Evolutionary conservation across 2,888 invertebrate genomes (phyloP).

Genomic region (Trachelus troglodyta): DNA sequence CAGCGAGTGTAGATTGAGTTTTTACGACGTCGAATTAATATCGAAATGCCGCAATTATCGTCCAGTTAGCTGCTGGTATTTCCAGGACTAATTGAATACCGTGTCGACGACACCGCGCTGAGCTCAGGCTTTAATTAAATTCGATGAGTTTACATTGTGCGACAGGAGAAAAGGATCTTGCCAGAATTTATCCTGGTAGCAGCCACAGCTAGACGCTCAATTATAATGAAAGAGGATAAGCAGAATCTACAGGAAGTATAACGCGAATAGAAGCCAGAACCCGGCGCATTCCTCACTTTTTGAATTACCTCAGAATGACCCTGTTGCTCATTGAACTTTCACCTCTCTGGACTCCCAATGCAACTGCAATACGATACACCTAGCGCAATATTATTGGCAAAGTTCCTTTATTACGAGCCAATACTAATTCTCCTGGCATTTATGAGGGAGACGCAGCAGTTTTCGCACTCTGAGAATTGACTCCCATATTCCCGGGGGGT

Average conservation of each 20-base stretch:
- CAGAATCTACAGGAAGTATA: not conserved
- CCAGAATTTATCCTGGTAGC: not conserved
- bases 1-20: conserved; percentile 23
- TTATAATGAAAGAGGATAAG: not conserved
- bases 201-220: not conserved
- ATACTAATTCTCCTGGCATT: conserved; percentile 16
- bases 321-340: not conserved
- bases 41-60: conserved; percentile 18
- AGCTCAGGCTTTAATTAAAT: conserved; percentile 13
- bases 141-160: conserved; percentile 8
- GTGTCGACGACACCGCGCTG: conserved; percentile 3
- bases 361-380: not conserved
- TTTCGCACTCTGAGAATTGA: not conserved
- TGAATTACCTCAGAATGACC: not conserved
- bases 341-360: not conserved
- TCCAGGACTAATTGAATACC: conserved; percentile 16
- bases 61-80: conserved; percentile 15
- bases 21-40: conserved; percentile 26
- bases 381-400: not conserved
- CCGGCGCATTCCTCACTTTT: not conserved
- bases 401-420: not conserved
- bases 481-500: conserved; percentile 1
- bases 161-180: not conserved
- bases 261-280: not conserved
- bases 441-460: not conserved